Conservation (phyloP, 2,888 invertebrate genomes). For the Homarus gammarus region DNA sequence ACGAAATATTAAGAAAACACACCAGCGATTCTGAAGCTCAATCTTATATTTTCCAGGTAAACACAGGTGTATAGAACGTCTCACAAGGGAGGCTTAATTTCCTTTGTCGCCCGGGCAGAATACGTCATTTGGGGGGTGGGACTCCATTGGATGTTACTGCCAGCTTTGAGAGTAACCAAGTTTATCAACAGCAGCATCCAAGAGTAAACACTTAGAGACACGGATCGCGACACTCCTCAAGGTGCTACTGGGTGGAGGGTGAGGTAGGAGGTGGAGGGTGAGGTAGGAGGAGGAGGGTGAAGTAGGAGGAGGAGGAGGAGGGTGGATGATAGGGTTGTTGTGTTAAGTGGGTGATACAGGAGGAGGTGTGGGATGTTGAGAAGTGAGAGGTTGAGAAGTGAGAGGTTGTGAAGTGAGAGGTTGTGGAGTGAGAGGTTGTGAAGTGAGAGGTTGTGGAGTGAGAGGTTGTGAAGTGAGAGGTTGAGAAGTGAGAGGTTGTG, state of each 20-base stretch:
- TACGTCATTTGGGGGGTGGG: conserved; percentile 38
- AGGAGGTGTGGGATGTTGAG: not conserved
- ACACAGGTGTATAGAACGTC: conserved; percentile 44
- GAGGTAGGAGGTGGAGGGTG: not conserved
- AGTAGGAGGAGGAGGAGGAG: not conserved
- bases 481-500: no score
- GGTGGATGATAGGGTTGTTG: not conserved
- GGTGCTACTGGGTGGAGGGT: conserved; percentile 11
- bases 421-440: no score
- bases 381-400: no score
- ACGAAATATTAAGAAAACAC: conserved; percentile 40
- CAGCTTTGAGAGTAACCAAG: conserved; percentile 41
- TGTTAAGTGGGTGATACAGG: not conserved
- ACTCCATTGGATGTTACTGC: conserved; percentile 16
- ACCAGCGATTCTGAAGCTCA: not conserved
- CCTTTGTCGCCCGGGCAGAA: conserved; percentile 45
- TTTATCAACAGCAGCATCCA: conserved; percentile 43
- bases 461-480: no score
- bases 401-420: no score
- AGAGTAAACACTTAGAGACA: conserved; percentile 39
- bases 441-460: no score
- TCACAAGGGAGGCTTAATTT: conserved; percentile 64
- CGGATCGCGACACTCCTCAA: conserved; percentile 35
- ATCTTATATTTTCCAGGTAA: conserved; percentile 35
- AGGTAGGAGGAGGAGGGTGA: not conserved